These are phyloP conservation scores for Morone saxatilis DNA, from an alignment of 2,113 vertebrate genomes.

Conservation along the genomic window DNA sequence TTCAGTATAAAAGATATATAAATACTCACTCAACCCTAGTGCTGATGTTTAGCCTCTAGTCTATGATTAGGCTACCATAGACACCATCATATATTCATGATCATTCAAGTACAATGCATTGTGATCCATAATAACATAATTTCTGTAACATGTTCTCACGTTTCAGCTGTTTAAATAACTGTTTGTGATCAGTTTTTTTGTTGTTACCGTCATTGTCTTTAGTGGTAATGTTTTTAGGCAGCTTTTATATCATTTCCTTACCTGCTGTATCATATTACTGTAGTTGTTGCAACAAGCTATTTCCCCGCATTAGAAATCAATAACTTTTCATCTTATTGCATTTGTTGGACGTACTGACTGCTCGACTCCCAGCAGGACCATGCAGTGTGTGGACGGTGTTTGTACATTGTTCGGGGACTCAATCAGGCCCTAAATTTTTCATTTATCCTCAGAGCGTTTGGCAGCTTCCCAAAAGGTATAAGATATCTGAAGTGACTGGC, in stretches of 20 bases:
- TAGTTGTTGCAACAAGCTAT: slow-evolving; percentile 36
- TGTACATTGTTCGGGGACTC: slow-evolving; percentile 54
- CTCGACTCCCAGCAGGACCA: slow-evolving; percentile 20
- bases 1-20: too few relatives aligned
- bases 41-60: too few relatives aligned
- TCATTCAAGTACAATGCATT: too few relatives aligned
- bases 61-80: too few relatives aligned
- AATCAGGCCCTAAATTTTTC: slow-evolving; percentile 69
- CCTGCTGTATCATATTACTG: slow-evolving; percentile 32
- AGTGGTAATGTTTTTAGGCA: slow-evolving; percentile 11
- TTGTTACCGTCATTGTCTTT: slow-evolving; percentile 8
- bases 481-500: slow-evolving; percentile 70
- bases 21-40: too few relatives aligned
- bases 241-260: slow-evolving; percentile 10
- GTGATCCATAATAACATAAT: too few relatives aligned
- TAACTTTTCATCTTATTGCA: slow-evolving; percentile 56
- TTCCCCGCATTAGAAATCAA: slow-evolving; percentile 62
- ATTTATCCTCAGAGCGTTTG: slow-evolving; percentile 74
- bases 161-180: background rate
- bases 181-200: slow-evolving; percentile 2
- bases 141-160: background rate
- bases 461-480: slow-evolving; percentile 73
- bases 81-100: too few relatives aligned
- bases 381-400: slow-evolving; percentile 34
- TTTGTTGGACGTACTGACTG: slow-evolving; percentile 41